Base-by-base conservation (phyloP, 2,797 vertebrate species). In the Anguilla pacifica region DNA sequence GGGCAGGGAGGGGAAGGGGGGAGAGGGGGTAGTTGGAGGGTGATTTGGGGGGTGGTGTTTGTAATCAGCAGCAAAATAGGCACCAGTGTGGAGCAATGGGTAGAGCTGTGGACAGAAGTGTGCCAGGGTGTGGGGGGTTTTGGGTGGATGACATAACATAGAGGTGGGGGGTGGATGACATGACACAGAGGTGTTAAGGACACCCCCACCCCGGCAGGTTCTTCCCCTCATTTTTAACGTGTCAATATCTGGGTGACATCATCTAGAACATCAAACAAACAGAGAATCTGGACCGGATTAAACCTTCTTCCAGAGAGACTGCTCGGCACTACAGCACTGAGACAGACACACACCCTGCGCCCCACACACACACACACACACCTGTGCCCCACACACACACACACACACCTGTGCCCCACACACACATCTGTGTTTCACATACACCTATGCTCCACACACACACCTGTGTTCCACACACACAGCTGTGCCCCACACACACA, bases 221-320 rank as follows among this genome's bases (percentile, higher is more conserved):
- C 35, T 1, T 35, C 35, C 1, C 35, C 35, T 35, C 35, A 35
- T 35, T 35, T 35, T 35, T 35, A 35, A 35, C 92, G 88, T 90
- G 88, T 89, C 91, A 91, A 93, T 93, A 92, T 90, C 85, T 88
- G 93, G 91, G 91, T 89, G 90, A 93, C 95, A 92, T 92, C 88
- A 91, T 82, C 84, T 49, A 91, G 89, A 89, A 91, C 88, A 89
- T 35, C 59, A 51, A 6, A 10, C n/a, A 89, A 92, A 86, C 89
- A 86, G 85, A 13, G 15, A 59, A 59, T 3, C 57, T 57, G 3
- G 57, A 19, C 57, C 15, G 89, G 91, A 94, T 94, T 90, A 92
- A 93, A 94, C 88, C 90, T 93, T 93, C 91, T 93, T 85, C 90
- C 92, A 91, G 90, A 91, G 92, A 72, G 57, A 91, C 90, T 85